Evolutionary conservation across 30 jellyfish, hydroid and myxozoan species (phyloP).

Genomic region (Catostylus mosaicus): DNA sequence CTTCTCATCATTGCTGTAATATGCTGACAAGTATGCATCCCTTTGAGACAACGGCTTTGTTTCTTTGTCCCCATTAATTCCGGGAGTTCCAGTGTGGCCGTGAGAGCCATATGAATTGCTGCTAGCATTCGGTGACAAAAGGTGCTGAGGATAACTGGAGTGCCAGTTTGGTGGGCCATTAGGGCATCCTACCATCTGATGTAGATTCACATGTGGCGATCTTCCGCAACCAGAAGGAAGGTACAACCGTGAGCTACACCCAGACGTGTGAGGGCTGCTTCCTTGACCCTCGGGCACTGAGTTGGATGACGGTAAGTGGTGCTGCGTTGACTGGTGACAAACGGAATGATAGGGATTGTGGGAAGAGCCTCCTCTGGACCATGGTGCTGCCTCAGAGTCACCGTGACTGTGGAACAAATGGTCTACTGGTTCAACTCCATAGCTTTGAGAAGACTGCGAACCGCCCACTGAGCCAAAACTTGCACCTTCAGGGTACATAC

Average conservation of each 20-base stretch:
- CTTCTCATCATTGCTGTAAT: constrained; percentile 64
- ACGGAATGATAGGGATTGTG: constrained; percentile 69
- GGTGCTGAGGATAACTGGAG: constrained; percentile 61
- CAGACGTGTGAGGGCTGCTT: constrained; percentile 67
- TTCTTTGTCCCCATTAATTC: constrained; percentile 57
- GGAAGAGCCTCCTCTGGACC: constrained; percentile 75
- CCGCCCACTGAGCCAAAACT: constrained; percentile 65
- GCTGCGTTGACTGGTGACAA: constrained; percentile 73
- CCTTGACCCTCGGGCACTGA: constrained; percentile 50
- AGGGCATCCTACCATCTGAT: constrained; percentile 68
- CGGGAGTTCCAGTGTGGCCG: constrained; percentile 56
- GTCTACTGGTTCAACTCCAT: constrained; percentile 51
- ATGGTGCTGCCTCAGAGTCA: constrained; percentile 61
- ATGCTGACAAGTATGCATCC: constrained; percentile 63
- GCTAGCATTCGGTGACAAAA: constrained; percentile 53
- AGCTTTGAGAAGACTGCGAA: constrained; percentile 66
- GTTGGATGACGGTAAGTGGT: constrained; percentile 61
- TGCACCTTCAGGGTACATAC: constrained; percentile 74
- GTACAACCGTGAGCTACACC: constrained; percentile 82
- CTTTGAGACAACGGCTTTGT: constrained; percentile 39
- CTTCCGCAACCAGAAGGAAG: constrained; percentile 82
- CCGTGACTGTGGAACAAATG: constrained; percentile 74
- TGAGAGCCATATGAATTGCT: constrained; percentile 56
- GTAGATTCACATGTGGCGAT: constrained; percentile 73
- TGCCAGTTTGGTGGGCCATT: constrained; percentile 78